Base-by-base conservation (phyloP, 2,888 invertebrate genomes). In the Ormyrus thymus region DNA sequence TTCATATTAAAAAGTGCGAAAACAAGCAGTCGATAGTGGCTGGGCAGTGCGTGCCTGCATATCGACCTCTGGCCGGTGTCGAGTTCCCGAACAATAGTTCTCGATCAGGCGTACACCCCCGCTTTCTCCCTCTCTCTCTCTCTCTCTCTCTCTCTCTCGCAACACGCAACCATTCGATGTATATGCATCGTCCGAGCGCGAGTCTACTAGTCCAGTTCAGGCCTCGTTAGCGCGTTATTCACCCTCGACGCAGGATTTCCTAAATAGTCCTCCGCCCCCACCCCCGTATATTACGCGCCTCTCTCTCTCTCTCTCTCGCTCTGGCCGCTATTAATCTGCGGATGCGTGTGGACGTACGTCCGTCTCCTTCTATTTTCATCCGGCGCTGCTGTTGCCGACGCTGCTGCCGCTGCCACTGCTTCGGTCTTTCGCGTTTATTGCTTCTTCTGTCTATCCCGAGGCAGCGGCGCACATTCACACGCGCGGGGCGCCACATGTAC, bases 221-320 rank as follows among this genome's bases (percentile, higher is more conserved):
- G 76, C 55, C 80, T 80, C 80, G 80, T 80, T 80, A 80, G 72
- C 80, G 80, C 77, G 77, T 80, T 78, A 80, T 78, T 80, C 80
- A 80, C 79, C 77, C 80, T 73, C 76, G 80, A 76, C 73, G 80
- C 72, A 70, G 80, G 76, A 80, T 80, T 80, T 80, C 80, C 80
- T 80, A 80, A 80, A 80, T 73, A 76, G 79, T 80, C 79, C 66
- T 64, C 53, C 53, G 56, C 46, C 55, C 76, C 51, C 8, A 29
- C 55, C 10, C 11, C 55, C 29, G 10, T 11, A 51, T 62, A 45
- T 55, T 62, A 62, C 62, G 45, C 64, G 13, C 29, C 29, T 29
- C 79, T 29, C 55, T 8, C 64, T 15, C 69, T 51, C 11, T 48
- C 53, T 56, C 65, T 29, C 46, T 15, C 64, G 15, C 58, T n/a